Evolutionary conservation across 2,113 vertebrate species (phyloP), one percentile per base, ranked within the genome.

Genomic region (Cryptomyrus ogoouensis): DNA sequence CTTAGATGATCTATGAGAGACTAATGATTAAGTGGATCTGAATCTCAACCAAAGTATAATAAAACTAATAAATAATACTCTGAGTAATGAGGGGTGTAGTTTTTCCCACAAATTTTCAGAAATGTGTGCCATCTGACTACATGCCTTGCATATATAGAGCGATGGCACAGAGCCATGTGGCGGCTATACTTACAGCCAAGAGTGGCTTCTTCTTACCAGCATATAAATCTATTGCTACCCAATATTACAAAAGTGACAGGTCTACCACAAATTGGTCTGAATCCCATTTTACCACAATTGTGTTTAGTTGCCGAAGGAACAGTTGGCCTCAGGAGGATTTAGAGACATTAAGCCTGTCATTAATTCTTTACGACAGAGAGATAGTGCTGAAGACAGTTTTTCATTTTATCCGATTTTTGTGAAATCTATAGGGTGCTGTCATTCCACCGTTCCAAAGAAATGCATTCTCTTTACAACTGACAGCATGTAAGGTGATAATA

Each of bases 231-330:
- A 47, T 58, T 66, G 88, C 88, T 74, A 13, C 44, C 42, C 24
- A 27, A 13, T 9, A 17, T 31, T 27, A 44, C 27, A 44, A 46
- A 88, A 88, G 31, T 49, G 24, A 70, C 88, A 70, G 42, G 13
- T 21, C 62, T 42, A 21, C 21, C 8, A 50, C 35, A 62, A 19
- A 88, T 31, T 49, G 62, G 24, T 39, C 44, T 13, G 12, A 74
- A 70, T 58, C 88, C 62, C 13, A 70, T 47, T 88, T 66, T 50
- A 44, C 62, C 42, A 44, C 62, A 70, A 88, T 58, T 50, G 58
- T 88, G 62, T 47, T 88, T 74, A 88, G 39, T 47, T 70, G 56
- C 58, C 15, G 24, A 88, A 88, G 24, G 62, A 88, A 70, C 62
- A 50, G 42, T 49, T 58, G 56, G 46, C 44, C 21, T 46, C 13